Conservation (phyloP, 92 coral and sea anemone species). For the Porites rus region DNA sequence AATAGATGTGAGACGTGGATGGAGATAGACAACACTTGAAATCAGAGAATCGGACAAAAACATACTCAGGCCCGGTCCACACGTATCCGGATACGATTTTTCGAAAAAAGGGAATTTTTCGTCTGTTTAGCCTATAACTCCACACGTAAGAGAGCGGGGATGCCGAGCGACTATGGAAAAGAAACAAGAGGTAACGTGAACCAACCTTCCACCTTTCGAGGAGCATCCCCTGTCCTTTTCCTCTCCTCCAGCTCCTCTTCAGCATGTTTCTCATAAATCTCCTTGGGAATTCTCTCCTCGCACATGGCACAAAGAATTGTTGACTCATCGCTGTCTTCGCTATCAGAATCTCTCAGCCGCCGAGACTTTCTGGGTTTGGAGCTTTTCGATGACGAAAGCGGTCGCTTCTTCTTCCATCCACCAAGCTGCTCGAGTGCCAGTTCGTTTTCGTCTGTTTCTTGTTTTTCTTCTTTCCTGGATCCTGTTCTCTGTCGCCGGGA, state of each 20-base stretch:
- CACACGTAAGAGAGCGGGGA: no score
- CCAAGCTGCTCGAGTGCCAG: slow-evolving; percentile 24
- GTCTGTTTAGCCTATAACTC: no score
- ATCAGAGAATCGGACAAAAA: not conserved
- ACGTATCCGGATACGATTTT: no score
- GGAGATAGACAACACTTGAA: not conserved
- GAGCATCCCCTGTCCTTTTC: not conserved
- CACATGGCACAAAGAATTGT: slow-evolving; percentile 28
- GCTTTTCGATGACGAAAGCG: slow-evolving; percentile 6
- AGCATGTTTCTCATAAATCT: slow-evolving; percentile 18
- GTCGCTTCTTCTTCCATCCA: slow-evolving; percentile 14
- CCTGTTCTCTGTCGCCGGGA: slow-evolving; percentile 8
- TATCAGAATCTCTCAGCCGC: slow-evolving; percentile 11
- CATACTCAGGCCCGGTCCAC: not conserved
- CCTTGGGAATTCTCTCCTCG: slow-evolving; percentile 37
- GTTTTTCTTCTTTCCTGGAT: not conserved
- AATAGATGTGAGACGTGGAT: not conserved
- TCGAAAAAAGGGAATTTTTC: no score
- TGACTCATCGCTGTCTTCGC: slow-evolving; percentile 41
- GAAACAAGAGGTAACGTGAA: not conserved
- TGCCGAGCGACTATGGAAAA: not conserved
- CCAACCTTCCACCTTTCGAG: slow-evolving; percentile 23
- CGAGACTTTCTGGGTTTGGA: slow-evolving; percentile 28
- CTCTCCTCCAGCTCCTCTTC: slow-evolving; percentile 36
- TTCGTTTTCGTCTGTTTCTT: slow-evolving; percentile 30